Conservation (phyloP, 2,113 vertebrate species). For the Actenoides lindsayi region DNA sequence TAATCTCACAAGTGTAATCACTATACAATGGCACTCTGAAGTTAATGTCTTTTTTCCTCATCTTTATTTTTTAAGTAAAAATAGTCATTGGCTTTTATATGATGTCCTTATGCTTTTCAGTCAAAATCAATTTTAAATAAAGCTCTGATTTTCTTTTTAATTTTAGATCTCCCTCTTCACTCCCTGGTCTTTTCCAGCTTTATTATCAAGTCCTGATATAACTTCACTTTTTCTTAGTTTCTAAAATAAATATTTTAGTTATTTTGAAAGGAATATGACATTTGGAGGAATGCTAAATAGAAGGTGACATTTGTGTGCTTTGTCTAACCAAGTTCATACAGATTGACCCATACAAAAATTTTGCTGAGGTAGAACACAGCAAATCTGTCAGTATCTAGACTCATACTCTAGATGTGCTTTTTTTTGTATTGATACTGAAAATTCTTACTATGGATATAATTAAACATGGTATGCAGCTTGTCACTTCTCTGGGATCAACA, state of each 20-base stretch:
- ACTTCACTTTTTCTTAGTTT: neutral
- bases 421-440: neutral
- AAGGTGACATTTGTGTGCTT: neutral
- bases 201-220: neutral
- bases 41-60: neutral
- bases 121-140: conserved; percentile 22
- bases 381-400: neutral
- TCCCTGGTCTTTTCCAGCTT: neutral
- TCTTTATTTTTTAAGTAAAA: neutral
- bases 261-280: neutral
- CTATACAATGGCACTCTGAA: neutral
- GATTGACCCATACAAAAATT: neutral
- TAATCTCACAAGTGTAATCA: conserved; percentile 23
- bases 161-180: neutral
- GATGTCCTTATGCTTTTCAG: neutral
- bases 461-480: neutral
- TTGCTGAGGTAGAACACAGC: neutral
- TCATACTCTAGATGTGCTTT: neutral
- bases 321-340: neutral
- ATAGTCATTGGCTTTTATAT: conserved; percentile 7
- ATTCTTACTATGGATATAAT: neutral
- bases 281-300: neutral
- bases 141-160: conserved; percentile 11
- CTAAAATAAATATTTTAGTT: neutral
- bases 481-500: neutral